Base-by-base conservation (phyloP, 1,140 invertebrate species). In the Drosophila miranda region DNA sequence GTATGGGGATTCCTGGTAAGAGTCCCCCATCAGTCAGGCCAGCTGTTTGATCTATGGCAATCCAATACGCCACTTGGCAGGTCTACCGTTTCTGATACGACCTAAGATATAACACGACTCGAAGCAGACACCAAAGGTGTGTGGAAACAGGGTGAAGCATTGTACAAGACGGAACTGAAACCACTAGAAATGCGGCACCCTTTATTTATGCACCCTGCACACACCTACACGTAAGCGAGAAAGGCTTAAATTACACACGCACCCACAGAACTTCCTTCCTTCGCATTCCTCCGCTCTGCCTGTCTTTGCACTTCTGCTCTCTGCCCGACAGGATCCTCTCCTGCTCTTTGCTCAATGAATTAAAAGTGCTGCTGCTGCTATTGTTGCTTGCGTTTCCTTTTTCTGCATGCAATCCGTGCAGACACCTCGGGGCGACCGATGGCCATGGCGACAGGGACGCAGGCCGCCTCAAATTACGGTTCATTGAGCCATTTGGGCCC, bases 171-270 rank as follows among this genome's bases (percentile, higher is more conserved):
- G 11, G 28, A 55, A 45, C 9, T 38, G 3, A 13, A 38, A 5
- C 9, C 30, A 45, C 9, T 38, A 13, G 11, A 3, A 13, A 1
- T 13, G 34, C 34, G 0, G 3, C 11, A 13, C 34, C 34, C 34
- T 13, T 1, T 5, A 1, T 13, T 13, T 1, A 11, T 51, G 63
- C 43, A 53, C 50, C 52, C 48, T 28, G 44, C 44, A 71, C 56
- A 73, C 16, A 55, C 53, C 11, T 13, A 49, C 46, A 50, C 55
- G 19, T 42, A 79, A 69, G 77, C 63, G 81, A 84, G 81, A 84
- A 86, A 81, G 81, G 86, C 81, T 81, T 84, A 81, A 81, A 78
- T 86, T 87, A 86, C 81, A 81, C 64, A 86, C 64, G 61, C 81
- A 87, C 82, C 82, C 73, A 84, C 42, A 61, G 56, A 45, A 64